Base-by-base conservation (phyloP, 2,797 vertebrate species). In the Pangasius macronema region DNA sequence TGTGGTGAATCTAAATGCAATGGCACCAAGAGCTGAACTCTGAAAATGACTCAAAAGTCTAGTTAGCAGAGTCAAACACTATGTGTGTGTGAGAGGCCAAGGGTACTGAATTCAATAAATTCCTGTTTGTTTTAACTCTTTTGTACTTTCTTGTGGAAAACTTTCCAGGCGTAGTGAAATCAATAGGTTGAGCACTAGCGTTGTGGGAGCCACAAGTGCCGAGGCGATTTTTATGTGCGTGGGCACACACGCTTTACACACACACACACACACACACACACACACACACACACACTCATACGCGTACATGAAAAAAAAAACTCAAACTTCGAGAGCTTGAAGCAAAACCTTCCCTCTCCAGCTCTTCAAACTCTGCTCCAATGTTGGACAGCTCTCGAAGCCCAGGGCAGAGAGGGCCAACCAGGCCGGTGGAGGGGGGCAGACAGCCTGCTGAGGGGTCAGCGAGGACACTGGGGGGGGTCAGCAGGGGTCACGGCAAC, bases 101-200 rank as follows among this genome's bases (percentile, higher is more conserved):
- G 68, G 95, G 93, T 94, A 94, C 95, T 94, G 67, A 87, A 87
- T 88, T 88, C 87, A 88, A 81, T 84, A 86, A 88, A 87, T 79
- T 94, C 94, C 94, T 96, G 95, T 95, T 95, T 94, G 94, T 95
- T 95, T 96, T 91, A 87, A 94, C 95, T 30, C 89, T 89, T 87
- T 91, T 88, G 88, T 86, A 89, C 88, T 89, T 88, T 87, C 85
- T 90, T 88, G 85, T 18, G 59, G 72, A 89, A 90, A 92, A 90
- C 88, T 91, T 91, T 91, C 84, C 85, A 86, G 91, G 85, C 84
- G 73, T 88, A 87, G 51, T 76, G 88, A 85, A 93, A 92, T 92
- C 92, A 85, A 92, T 91, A 90, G 90, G 91, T 91, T 90, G 90
- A 86, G 87, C 82, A 84, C 85, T 87, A 83, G 87, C 36, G 87